These are phyloP conservation scores for Oikopleura vanhoeffeni DNA, from an alignment of 23 tunicate genomes.

Conservation along the genomic window DNA sequence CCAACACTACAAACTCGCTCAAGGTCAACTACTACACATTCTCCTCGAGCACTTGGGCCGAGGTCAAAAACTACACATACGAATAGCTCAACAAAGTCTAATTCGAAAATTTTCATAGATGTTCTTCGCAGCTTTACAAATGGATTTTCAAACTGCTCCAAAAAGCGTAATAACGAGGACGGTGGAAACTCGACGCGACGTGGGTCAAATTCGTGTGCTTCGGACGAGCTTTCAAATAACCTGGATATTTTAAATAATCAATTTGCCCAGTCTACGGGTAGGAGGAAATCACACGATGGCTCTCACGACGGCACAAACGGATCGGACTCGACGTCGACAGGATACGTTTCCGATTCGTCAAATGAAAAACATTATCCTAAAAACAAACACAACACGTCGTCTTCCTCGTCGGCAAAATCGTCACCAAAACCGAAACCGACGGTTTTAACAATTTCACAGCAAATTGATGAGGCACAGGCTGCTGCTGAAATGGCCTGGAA, in stretches of 20 bases:
- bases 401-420: not conserved
- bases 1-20: not conserved
- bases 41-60: not conserved
- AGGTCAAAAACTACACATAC: not conserved
- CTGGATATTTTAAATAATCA: not conserved
- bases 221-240: not conserved
- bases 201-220: not conserved
- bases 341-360: conserved; percentile 12
- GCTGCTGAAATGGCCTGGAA: not conserved
- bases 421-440: not conserved
- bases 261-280: not conserved
- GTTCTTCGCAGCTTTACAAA: not conserved
- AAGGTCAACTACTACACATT: not conserved
- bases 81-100: not conserved
- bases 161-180: not conserved
- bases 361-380: conserved; percentile 8
- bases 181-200: not conserved
- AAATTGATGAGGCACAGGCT: not conserved
- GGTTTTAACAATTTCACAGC: not conserved
- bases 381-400: not conserved
- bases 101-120: not conserved
- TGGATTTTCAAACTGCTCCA: not conserved
- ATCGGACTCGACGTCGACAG: conserved; percentile 11
- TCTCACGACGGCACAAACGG: conserved; percentile 14
- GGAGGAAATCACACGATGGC: conserved; percentile 6